Base-by-base conservation (phyloP, 2,797 vertebrate species). In the Nyctibius grandis region DNA sequence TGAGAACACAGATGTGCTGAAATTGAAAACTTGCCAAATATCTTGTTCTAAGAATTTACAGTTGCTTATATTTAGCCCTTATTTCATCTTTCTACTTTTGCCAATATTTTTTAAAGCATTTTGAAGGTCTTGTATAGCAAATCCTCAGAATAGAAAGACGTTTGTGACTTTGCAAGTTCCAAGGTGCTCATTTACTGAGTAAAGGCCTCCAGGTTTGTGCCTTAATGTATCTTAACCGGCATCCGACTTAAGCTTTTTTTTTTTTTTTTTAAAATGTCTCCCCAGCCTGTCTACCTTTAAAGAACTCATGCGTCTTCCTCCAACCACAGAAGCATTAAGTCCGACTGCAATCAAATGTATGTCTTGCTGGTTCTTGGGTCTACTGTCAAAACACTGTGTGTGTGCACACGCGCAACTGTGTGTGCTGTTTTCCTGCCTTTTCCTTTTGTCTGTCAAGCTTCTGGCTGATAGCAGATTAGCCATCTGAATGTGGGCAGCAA, bases 381-480 rank as follows among this genome's bases (percentile, higher is more conserved):
- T 87, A 3, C 84, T 54, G n/a, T 78, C 0, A 4, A 67, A 90
- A 45, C 54, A 63, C 56, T 48, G 54, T 36, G 54, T 18, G 28
- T 47, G 48, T 15, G 26, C 25, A 21, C 78, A 10, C 51, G 68
- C 16, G 18, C 80, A 70, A 45, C 93, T 51, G 4, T 22, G 21
- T 88, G 63, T 74, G 86, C 93, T 87, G 88, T 91, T 94, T 93
- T 91, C 63, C 91, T 96, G 91, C 81, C 88, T 95, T 69, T 74
- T 85, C 86, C 92, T 96, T 96, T 97, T 96, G 95, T 96, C 88
- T 97, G 94, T 97, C 91, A 93, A 42, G 94, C 92, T 94, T 54
- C 92, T 96, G 93, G 84, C 78, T 96, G 96, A 94, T 95, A 79
- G 95, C 92, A 97, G 96, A 96, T 97, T 96, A 96, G 86, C 93